Percentiles rank a stretch among this genome's conserved stretches.
Evolutionary conservation across 2,888 invertebrate species (phyloP).

Genomic region (Drosophila robusta): DNA sequence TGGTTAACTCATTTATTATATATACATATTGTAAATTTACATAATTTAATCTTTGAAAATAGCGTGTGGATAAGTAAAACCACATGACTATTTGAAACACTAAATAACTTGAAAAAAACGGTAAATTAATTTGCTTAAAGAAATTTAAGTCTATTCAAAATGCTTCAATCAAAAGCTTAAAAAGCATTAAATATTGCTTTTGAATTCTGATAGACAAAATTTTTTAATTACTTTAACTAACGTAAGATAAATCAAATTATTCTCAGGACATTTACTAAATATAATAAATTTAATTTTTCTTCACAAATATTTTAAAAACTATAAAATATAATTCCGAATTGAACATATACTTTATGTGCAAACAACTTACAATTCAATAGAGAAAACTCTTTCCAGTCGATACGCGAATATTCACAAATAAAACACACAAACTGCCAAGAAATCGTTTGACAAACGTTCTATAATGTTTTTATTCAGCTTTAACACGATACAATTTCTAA

Average conservation of each 20-base stretch:
- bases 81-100: background rate
- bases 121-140: background rate
- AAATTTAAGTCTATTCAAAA: background rate
- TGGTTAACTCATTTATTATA: no score
- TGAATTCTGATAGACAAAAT: background rate
- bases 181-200: no score
- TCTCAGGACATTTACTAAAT: no score
- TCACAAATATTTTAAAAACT: background rate
- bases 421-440: constrained; percentile 6
- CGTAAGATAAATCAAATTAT: no score
- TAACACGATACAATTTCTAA: background rate
- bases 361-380: constrained; percentile 31
- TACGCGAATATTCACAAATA: background rate
- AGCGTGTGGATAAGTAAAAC: no score
- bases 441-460: background rate
- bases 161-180: no score
- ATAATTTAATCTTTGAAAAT: no score
- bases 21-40: no score
- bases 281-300: no score
- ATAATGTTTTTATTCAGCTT: background rate
- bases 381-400: background rate
- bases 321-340: background rate
- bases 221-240: background rate
- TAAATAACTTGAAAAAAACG: no score
- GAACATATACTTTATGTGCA: background rate